Conservation (phyloP, 2,113 vertebrate genomes). For the Leptodactylus fuscus region DNA sequence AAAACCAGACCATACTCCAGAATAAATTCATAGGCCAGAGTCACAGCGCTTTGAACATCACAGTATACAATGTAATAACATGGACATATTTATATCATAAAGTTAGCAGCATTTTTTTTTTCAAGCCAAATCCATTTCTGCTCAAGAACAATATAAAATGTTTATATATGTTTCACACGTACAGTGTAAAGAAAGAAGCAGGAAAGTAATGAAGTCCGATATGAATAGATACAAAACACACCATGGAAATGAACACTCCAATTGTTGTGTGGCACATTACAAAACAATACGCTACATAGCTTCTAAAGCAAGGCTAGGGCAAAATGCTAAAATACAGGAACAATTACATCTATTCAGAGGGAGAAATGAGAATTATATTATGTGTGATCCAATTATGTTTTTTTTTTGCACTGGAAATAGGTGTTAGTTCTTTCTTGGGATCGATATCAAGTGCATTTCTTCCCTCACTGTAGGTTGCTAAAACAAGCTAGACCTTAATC, state of each 20-base stretch:
- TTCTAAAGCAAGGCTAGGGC: slow-evolving; percentile 7
- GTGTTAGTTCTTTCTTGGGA: slow-evolving; percentile 40
- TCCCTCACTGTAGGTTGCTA: slow-evolving; percentile 39
- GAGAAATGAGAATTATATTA: slow-evolving; percentile 38
- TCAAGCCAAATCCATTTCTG: background rate
- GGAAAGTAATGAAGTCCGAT: slow-evolving; percentile 29
- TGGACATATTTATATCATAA: background rate
- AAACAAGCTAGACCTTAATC: slow-evolving; percentile 53
- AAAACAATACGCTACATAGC: background rate
- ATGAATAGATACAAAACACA: slow-evolving; percentile 24
- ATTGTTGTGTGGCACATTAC: slow-evolving; percentile 28
- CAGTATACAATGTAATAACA: background rate
- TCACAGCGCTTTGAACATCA: background rate
- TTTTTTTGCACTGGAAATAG: slow-evolving; percentile 32
- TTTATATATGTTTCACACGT: background rate
- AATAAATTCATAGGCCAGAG: too few species aligned
- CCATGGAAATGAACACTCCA: background rate
- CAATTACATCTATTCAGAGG: slow-evolving; percentile 29
- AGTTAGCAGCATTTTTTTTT: background rate
- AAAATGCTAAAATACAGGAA: slow-evolving; percentile 40
- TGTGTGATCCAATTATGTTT: slow-evolving; percentile 32
- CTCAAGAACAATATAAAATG: background rate
- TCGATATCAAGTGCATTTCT: slow-evolving; percentile 51
- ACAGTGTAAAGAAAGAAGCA: slow-evolving; percentile 7
- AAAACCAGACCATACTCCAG: too few species aligned